Base-by-base conservation (phyloP, 2,888 invertebrate species). In the Andrena chrysosceles region DNA sequence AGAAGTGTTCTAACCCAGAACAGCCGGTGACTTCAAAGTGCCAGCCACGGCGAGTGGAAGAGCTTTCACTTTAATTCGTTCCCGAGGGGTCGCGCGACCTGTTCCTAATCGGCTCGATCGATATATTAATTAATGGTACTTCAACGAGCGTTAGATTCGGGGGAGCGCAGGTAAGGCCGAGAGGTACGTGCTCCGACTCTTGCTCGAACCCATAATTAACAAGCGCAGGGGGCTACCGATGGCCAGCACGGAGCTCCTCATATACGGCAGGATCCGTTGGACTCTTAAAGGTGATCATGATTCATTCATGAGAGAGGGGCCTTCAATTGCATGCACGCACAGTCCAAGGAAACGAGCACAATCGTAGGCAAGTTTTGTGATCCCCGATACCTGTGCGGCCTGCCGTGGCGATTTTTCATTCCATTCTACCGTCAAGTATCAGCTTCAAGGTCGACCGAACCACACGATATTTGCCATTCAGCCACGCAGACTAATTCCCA, bases 251-350 rank as follows among this genome's bases (percentile, higher is more conserved):
- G 84, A 66, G 71, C 56, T 81, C 86, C 78, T 66, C 81, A 60
- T 85, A 84, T 70, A 20, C 42, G 67, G 75, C 69, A 71, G 82
- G 81, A 87, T 82, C 59, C 64, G 79, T 78, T 67, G 60, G 35
- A 31, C 85, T 83, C 81, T 85, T 74, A 83, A 85, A 86, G 69
- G 67, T 70, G 79, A 79, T 85, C 86, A 83, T 76, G 85, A 76
- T 81, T 81, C 88, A 88, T 87, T 87, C 88, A 88, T 87, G 81
- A 87, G 81, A 77, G 56, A 62, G 74, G 42, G 71, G 60, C 66
- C 78, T 85, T 74, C 86, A 66, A 82, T 81, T 63, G 87, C 72
- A 74, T 64, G 35, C 75, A 75, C 79, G 73, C 69, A 78, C 42
- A 62, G 66, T 64, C 74, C 62, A 62, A 54, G 74, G 85, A 84